Evolutionary conservation across 2,113 vertebrate genomes (phyloP), one percentile per base, ranked within the genome.

Genomic region (Albula goreensis): DNA sequence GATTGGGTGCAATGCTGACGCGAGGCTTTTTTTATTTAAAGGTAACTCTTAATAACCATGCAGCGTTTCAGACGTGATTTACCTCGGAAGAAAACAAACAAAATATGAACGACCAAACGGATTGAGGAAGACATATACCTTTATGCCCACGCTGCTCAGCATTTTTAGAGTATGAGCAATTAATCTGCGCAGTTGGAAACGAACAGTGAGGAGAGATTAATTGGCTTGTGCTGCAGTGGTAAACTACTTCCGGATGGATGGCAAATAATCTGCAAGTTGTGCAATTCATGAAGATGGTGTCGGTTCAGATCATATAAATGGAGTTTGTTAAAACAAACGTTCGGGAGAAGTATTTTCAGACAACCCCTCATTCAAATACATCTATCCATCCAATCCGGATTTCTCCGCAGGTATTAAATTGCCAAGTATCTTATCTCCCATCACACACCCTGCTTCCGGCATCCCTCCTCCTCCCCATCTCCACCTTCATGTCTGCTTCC

Each of bases 261-360:
- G 25, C 19, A 17, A 60, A 11, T 17, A 82, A 60, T 82, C 13
- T 57, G 81, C 53, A 5, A 51, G 53, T 17, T 60, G 22, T 82
- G 81, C 81, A 57, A 13, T 82, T 60, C 81, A 10, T 81, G 80
- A 82, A 82, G 49, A n/a, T 17, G 49, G 51, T 19, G 50, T 52
- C 80, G 50, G 17, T 81, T 22, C 19, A 81, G 53, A 81, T 81
- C 49, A n/a, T 81, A 81, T 81, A 25, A 81, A 52, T 81, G 19
- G 51, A 13, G 22, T 81, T 81, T 25, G 51, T 50, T 92, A 92
- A 93, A 85, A 83, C 74, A 84, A 89, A 19, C 3, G 57, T 66
- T 10, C 31, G 31, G 31, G 31, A 41, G 31, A 41, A 41, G 31
- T 41, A 41, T 41, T 41, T 41, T 41, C 31, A 41, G 31, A 41